A percentile compares a stretch with the other conserved stretches of the same genome.
These are phyloP conservation scores for Phengaris arion DNA, from an alignment of 2,888 invertebrate species.

Conservation along the genomic window DNA sequence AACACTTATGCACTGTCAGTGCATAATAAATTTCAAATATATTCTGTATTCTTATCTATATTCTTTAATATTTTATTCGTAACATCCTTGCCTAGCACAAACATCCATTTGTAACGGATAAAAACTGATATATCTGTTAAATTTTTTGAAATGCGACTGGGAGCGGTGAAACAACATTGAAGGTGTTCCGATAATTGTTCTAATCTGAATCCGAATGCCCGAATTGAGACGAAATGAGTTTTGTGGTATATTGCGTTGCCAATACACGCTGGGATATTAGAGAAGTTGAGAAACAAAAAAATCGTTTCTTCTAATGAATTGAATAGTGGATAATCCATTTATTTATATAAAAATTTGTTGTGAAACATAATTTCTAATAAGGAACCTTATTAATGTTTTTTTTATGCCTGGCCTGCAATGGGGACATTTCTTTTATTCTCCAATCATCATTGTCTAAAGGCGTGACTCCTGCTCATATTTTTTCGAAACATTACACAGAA, in stretches of 20 bases:
- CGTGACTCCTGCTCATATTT: no score
- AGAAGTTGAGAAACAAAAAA: no score
- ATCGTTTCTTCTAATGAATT: no score
- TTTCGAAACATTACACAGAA: no score
- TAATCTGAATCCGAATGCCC: constrained; percentile 55
- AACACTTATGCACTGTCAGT: no score
- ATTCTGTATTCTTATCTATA: no score
- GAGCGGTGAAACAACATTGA: constrained; percentile 53
- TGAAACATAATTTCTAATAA: no score
- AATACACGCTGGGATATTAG: constrained; percentile 38
- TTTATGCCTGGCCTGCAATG: background rate
- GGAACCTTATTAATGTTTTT: background rate
- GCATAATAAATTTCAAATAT: no score
- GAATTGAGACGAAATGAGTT: constrained; percentile 50
- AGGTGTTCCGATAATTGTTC: constrained; percentile 62
- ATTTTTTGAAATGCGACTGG: background rate
- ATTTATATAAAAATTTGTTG: no score
- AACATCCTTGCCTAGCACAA: background rate
- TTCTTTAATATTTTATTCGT: no score
- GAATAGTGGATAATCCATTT: no score
- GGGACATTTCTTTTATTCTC: background rate
- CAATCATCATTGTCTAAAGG: background rate
- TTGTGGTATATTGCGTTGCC: constrained; percentile 42
- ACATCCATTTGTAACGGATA: constrained; percentile 18
- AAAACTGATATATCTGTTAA: constrained; percentile 20